A percentile compares a stretch with the other conserved stretches of the same genome.
phyloP scores from a whole-genome alignment of 1,140 invertebrate species.

The Zaprionus vittiger region DNA sequence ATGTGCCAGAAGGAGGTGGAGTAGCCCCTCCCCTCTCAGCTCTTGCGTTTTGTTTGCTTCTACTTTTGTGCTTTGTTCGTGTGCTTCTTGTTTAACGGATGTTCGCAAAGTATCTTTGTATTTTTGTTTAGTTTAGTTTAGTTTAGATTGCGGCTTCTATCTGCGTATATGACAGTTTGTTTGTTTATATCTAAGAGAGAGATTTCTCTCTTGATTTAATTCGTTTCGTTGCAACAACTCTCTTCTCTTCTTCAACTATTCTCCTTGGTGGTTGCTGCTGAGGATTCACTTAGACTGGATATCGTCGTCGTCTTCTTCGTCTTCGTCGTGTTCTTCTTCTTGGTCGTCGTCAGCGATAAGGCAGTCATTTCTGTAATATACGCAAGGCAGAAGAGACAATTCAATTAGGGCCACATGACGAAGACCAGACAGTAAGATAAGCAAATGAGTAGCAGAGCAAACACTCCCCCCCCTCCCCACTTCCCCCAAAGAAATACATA shows the following conservation, averaged over 20 bases:
- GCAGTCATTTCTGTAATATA: constrained; percentile 69
- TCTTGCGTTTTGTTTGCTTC: not conserved
- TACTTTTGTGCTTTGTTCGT: constrained; percentile 6
- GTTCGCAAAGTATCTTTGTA: not conserved
- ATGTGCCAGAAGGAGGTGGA: not conserved
- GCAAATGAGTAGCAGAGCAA: not conserved
- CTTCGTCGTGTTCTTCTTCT: constrained; percentile 7
- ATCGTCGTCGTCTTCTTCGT: constrained; percentile 30
- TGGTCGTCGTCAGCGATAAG: constrained; percentile 50
- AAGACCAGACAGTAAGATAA: not conserved
- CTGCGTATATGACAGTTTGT: not conserved
- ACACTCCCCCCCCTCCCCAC: not conserved
- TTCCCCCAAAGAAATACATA: not conserved
- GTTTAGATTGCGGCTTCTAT: not conserved
- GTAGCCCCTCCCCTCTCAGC: not conserved
- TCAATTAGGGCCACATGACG: constrained; percentile 10
- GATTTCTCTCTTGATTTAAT: not conserved
- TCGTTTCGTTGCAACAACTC: constrained; percentile 22
- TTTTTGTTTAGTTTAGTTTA: not conserved
- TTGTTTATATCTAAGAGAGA: not conserved
- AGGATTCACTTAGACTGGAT: constrained; percentile 62
- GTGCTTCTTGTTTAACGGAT: not conserved
- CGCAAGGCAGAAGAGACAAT: constrained; percentile 2
- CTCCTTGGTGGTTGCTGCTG: constrained; percentile 46
- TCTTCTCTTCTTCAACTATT: constrained; percentile 40